Conservation (phyloP, 2,888 invertebrate species). For the Serripes groenlandicus region DNA sequence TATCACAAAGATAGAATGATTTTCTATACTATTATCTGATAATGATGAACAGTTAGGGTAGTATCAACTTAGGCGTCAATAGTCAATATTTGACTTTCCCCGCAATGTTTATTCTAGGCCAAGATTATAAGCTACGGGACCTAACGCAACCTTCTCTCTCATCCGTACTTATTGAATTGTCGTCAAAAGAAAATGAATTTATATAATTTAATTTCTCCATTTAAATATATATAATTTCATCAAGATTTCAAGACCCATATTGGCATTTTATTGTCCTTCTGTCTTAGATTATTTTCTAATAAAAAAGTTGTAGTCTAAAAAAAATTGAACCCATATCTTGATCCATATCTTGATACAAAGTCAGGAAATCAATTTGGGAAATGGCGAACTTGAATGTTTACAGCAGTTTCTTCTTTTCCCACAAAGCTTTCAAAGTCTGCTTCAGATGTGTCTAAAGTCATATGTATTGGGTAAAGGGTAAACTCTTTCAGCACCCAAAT, state of each 20-base stretch:
- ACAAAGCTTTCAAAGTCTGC: no score
- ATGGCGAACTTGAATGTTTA: background rate
- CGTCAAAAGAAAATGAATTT: background rate
- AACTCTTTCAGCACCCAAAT: no score
- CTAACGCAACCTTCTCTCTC: background rate
- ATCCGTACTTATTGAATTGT: background rate
- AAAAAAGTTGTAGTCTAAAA: background rate
- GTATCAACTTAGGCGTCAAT: conserved; percentile 7
- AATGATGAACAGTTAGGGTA: background rate
- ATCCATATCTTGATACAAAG: no score
- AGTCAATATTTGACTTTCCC: conserved; percentile 11
- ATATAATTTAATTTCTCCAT: no score
- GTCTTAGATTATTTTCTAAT: background rate
- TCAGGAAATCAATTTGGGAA: no score
- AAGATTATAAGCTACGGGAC: background rate
- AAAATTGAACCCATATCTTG: no score
- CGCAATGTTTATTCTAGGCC: conserved; percentile 4
- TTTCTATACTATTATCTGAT: conserved; percentile 7
- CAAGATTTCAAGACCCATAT: no score
- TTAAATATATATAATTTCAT: no score
- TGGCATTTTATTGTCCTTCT: no score
- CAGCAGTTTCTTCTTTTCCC: background rate
- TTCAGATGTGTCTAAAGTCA: no score
- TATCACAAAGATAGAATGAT: background rate
- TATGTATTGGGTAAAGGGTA: no score